Evolutionary conservation across 2,797 vertebrate species (phyloP).

Genomic region (Oreochromis mossambicus): DNA sequence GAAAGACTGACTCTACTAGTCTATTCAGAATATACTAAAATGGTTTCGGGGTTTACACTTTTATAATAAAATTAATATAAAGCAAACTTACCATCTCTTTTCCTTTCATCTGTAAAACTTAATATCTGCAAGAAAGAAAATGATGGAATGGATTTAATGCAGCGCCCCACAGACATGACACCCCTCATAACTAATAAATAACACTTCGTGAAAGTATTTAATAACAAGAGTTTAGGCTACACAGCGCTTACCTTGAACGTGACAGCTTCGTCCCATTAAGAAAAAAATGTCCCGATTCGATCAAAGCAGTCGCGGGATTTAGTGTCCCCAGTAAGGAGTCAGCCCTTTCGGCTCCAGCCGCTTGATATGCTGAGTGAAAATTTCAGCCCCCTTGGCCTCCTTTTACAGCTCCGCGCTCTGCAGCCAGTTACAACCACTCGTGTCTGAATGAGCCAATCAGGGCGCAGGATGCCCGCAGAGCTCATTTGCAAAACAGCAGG

Average conservation of each 20-base stretch:
- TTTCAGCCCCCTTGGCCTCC: neutral
- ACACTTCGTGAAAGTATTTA: neutral
- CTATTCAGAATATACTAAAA: neutral
- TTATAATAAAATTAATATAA: neutral
- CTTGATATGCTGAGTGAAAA: conserved; percentile 20
- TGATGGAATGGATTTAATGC: neutral
- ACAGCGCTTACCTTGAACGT: conserved; percentile 37
- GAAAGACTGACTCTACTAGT: neutral
- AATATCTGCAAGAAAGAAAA: conserved; percentile 31
- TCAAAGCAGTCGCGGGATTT: neutral
- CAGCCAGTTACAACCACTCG: conserved; percentile 10
- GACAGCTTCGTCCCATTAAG: neutral
- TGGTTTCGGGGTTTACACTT: neutral
- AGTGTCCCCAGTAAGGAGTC: neutral
- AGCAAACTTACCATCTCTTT: conserved; percentile 65
- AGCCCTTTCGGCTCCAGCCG: neutral
- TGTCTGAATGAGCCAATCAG: conserved; percentile 61
- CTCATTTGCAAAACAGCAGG: neutral
- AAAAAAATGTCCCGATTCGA: neutral
- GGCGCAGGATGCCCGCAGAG: neutral
- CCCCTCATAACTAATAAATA: neutral
- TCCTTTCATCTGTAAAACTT: conserved; percentile 30
- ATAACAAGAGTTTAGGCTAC: neutral
- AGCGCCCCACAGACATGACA: neutral
- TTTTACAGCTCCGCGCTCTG: conserved; percentile 30